Evolutionary conservation across 2,113 vertebrate genomes (phyloP), one percentile per base, ranked within the genome.

Genomic region (Gobio gobio): DNA sequence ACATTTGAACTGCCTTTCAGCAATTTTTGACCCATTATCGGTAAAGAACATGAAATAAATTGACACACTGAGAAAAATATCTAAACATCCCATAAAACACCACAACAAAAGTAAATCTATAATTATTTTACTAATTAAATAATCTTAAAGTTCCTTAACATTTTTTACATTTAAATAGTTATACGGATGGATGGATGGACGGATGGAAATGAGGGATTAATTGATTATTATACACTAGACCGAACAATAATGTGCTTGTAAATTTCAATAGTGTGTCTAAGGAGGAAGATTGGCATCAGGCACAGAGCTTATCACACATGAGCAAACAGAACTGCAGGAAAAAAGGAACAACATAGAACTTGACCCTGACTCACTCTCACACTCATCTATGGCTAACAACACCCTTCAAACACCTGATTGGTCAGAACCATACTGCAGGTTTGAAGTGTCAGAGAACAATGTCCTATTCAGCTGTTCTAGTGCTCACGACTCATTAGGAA

Each of bases 401-500:
- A 20, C 9, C 61, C 51, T 73, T 26, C 33, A n/a, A 68, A 72
- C 5, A 16, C 49, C 78, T 45, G 63, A 1, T 5, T 75, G 83
- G 83, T 47, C 64, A 66, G 36, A 61, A 83, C 14, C 59, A 75
- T 26, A n/a, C 78, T 14, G 83, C 26, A 43, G 54, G 49, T 59
- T 54, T 63, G 40, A 47, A 51, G 54, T 43, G 68, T 54, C 26
- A 29, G 49, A 72, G 73, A 54, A 83, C 56, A 85, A 47, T 24
- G 40, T 74, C 13, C 26, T 51, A 89, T 77, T 64, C 43, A 72
- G 79, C 49, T 81, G 81, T 33, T 85, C 10, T n/a, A 64, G 77
- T 86, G 87, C 77, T 84, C 24, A 82, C 86, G 84, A 89, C 88
- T 88, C 83, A n/a, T 87, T 88, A 84, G 73, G 75, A 79, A 85